Percentiles rank a stretch among this genome's conserved stretches.
Evolutionary conservation across 2,888 invertebrate genomes (phyloP).

Genomic region (Ametastegia equiseti): DNA sequence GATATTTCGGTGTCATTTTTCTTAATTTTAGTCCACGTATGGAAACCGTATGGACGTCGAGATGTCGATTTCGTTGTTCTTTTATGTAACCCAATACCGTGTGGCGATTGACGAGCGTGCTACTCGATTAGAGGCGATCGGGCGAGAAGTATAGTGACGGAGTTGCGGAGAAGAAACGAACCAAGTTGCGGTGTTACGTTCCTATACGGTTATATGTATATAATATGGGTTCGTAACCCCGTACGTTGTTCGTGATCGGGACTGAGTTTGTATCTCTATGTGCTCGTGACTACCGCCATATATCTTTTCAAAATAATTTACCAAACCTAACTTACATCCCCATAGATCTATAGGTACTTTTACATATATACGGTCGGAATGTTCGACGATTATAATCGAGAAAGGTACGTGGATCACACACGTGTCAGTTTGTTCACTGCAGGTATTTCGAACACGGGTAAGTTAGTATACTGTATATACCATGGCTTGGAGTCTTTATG

Average conservation of each 20-base stretch:
- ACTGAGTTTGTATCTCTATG: not conserved
- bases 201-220: not conserved
- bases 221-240: not conserved
- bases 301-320: conserved; percentile 16
- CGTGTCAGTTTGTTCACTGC: not conserved
- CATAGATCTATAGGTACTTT: too few species aligned
- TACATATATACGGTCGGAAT: too few species aligned
- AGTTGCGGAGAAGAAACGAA: not conserved
- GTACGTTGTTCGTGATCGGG: not conserved
- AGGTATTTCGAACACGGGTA: not conserved
- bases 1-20: not conserved
- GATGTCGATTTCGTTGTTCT: conserved; percentile 24
- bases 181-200: conserved; percentile 13
- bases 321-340: not conserved
- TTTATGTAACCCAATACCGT: conserved; percentile 27
- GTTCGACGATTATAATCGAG: conserved; percentile 9
- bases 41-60: not conserved
- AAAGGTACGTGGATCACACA: not conserved
- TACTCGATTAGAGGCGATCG: conserved; percentile 33
- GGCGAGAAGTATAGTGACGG: conserved; percentile 14
- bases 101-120: conserved; percentile 33
- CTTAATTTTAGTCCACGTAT: not conserved
- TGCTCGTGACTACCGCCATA: not conserved
- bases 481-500: conserved; percentile 66
- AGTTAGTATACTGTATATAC: not conserved